Conservation (phyloP, 2,888 invertebrate genomes). For the Lumbricus terrestris region DNA sequence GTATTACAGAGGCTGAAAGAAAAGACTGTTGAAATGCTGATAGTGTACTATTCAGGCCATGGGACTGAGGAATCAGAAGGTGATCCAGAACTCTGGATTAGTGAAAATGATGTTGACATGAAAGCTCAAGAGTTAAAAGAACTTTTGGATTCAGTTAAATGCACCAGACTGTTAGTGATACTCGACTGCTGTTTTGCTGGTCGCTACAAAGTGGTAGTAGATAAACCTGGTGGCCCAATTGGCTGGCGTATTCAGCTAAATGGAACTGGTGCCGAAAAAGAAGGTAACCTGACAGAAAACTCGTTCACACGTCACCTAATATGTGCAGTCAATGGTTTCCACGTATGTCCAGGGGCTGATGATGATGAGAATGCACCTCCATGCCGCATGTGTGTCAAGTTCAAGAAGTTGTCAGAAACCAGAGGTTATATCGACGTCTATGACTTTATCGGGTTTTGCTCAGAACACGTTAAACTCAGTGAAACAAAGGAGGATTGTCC, state of each 20-base stretch:
- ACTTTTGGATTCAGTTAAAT: background rate
- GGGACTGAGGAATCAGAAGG: background rate
- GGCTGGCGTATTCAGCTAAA: background rate
- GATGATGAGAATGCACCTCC: background rate
- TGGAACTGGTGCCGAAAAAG: background rate
- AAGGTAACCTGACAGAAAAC: background rate
- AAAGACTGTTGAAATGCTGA: background rate
- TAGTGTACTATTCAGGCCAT: background rate
- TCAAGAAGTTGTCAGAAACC: background rate
- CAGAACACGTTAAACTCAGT: background rate
- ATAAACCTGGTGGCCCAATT: background rate
- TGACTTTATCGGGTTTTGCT: background rate
- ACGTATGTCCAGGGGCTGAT: background rate
- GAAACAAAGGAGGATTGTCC: background rate
- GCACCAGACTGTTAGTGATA: background rate
- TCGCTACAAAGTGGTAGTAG: background rate
- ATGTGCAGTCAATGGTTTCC: background rate
- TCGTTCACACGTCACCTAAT: background rate
- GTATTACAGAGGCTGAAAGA: background rate
- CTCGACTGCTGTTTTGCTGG: background rate
- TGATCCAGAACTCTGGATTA: background rate
- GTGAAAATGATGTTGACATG: background rate
- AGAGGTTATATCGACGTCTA: background rate
- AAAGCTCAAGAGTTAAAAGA: background rate
- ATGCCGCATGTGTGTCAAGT: background rate